These are phyloP conservation scores for Cryptocephalus primarius DNA, from an alignment of 2,888 invertebrate species.

Conservation along the genomic window DNA sequence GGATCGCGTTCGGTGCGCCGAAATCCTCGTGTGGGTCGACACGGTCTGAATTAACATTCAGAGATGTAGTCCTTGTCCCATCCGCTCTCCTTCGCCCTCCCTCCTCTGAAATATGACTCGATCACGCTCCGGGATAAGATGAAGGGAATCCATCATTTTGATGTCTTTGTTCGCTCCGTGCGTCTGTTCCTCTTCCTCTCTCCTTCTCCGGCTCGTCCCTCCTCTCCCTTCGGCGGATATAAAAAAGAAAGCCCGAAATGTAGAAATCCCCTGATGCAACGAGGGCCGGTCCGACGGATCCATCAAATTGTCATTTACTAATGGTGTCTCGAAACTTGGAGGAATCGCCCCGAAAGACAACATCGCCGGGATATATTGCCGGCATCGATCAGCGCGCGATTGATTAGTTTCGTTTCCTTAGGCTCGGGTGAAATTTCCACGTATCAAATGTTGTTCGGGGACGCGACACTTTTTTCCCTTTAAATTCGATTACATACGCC, in stretches of 20 bases:
- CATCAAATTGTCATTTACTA: slow-evolving; percentile 35
- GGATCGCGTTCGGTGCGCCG: slow-evolving; percentile 14
- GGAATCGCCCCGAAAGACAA: slow-evolving; percentile 14
- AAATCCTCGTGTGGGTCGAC: slow-evolving; percentile 24
- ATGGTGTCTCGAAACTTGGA: slow-evolving; percentile 30
- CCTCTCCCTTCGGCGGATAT: slow-evolving; percentile 21
- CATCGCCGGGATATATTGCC: slow-evolving; percentile 11
- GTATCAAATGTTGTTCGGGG: too few species aligned
- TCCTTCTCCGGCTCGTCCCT: slow-evolving; percentile 4
- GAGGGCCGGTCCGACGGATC: slow-evolving; percentile 30
- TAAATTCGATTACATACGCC: too few species aligned
- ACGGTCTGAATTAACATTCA: slow-evolving; percentile 37
- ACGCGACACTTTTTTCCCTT: too few species aligned
- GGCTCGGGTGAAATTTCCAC: too few species aligned
- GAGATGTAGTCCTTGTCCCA: slow-evolving; percentile 32
- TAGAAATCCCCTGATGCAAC: slow-evolving; percentile 34
- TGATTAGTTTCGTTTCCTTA: too few species aligned
- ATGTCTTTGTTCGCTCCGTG: slow-evolving; percentile 40
- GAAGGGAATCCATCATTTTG: slow-evolving; percentile 42
- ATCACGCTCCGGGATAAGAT: slow-evolving; percentile 42
- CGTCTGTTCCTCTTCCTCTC: slow-evolving; percentile 9
- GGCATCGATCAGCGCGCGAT: slow-evolving; percentile 6
- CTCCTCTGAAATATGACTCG: slow-evolving; percentile 39
- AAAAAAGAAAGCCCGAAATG: slow-evolving; percentile 32
- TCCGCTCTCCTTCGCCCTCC: not conserved